These are phyloP conservation scores for Polymixis flavicincta DNA, from an alignment of 2,888 invertebrate species.

Conservation along the genomic window DNA sequence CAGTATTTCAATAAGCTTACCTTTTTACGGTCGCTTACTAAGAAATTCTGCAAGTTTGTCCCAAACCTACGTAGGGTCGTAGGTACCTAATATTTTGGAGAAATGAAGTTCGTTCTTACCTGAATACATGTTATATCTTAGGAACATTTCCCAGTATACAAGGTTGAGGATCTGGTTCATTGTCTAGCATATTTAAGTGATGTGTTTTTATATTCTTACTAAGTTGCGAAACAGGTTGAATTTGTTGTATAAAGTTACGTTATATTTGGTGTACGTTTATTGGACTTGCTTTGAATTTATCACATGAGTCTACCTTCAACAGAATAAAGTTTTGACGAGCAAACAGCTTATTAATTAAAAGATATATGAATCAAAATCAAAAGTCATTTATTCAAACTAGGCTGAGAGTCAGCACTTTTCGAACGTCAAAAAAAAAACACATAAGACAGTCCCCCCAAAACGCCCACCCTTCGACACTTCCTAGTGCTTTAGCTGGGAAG, in stretches of 20 bases:
- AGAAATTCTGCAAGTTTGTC: constrained; percentile 51
- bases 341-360: too few species aligned
- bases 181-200: constrained; percentile 22
- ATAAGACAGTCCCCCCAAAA: too few species aligned
- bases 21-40: constrained; percentile 53
- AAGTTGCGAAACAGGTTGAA: constrained; percentile 16
- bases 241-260: constrained; percentile 16
- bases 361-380: too few species aligned
- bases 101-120: constrained; percentile 20
- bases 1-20: constrained; percentile 61
- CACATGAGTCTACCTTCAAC: neutral
- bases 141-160: constrained; percentile 26
- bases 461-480: too few species aligned
- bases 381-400: too few species aligned
- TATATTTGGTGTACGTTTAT: constrained; percentile 14
- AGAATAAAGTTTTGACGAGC: neutral
- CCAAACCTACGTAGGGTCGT: constrained; percentile 31
- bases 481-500: too few species aligned
- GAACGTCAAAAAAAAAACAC: too few species aligned
- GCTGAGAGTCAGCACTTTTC: too few species aligned
- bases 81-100: constrained; percentile 15
- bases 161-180: constrained; percentile 1
- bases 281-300: neutral
- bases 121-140: constrained; percentile 25
- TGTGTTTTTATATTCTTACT: constrained; percentile 8